Evolutionary conservation across 2,113 vertebrate genomes (phyloP).

Genomic region (Naja naja): DNA sequence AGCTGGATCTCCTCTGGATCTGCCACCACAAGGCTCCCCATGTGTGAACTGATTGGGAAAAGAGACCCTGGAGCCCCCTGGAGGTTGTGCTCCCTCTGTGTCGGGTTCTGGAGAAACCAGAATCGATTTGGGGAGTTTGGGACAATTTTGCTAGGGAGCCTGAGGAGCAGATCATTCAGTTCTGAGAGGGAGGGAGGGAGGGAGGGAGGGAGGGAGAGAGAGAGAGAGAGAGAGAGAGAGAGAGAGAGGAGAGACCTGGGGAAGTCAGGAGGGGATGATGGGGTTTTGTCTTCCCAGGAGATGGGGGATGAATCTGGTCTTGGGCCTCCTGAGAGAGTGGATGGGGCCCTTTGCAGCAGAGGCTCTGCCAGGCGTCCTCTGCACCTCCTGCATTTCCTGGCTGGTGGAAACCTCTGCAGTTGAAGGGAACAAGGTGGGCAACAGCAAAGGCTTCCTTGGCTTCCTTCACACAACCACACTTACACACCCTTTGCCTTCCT

Average conservation of each 20-base stretch:
- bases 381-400: no score
- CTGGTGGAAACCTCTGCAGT: no score
- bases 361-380: no score
- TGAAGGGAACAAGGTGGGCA: no score
- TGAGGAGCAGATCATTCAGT: background rate
- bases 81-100: background rate
- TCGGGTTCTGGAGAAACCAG: background rate
- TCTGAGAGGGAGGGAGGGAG: no score
- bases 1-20: background rate
- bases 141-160: background rate
- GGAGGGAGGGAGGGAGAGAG: no score
- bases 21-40: background rate
- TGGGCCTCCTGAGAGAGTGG: background rate
- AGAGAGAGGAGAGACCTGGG: background rate
- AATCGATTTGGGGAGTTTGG: background rate
- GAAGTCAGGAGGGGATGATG: background rate
- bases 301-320: background rate
- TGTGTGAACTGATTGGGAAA: background rate
- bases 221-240: background rate
- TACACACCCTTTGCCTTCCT: background rate
- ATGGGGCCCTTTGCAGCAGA: no score
- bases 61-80: background rate
- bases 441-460: no score
- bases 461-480: no score
- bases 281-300: background rate